phyloP scores from a whole-genome alignment of 2,888 invertebrate species.

The Automeris io region DNA sequence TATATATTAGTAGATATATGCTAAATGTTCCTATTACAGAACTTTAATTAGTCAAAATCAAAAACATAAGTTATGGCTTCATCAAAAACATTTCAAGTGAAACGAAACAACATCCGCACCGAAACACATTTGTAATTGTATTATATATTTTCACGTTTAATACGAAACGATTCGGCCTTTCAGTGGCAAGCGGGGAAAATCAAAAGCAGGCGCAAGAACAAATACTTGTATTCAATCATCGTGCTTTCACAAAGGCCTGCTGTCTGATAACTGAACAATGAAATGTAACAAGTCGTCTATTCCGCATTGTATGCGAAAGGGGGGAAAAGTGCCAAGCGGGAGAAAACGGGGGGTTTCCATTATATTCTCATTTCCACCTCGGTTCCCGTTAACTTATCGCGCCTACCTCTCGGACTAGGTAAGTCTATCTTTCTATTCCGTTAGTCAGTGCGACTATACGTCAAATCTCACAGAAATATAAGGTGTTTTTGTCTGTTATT shows the following conservation, averaged over 20 bases:
- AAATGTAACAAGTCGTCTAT: constrained; percentile 77
- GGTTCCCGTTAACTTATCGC: constrained; percentile 71
- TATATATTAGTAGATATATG: too few species aligned
- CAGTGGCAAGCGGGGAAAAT: constrained; percentile 63
- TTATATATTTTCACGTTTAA: constrained; percentile 44
- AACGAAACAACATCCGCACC: constrained; percentile 7
- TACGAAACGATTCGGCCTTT: constrained; percentile 57
- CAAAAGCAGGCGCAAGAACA: constrained; percentile 71
- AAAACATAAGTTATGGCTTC: constrained; percentile 7
- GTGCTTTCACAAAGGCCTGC: constrained; percentile 67
- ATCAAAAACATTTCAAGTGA: constrained; percentile 9
- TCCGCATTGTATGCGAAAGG: constrained; percentile 63
- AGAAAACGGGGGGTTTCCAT: constrained; percentile 56
- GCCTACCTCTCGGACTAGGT: constrained; percentile 69
- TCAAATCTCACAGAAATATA: constrained; percentile 39
- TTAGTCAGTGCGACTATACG: constrained; percentile 59
- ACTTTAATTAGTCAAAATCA: constrained; percentile 4
- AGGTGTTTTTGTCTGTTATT: constrained; percentile 29
- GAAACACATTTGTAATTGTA: constrained; percentile 49
- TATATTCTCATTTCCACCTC: constrained; percentile 78
- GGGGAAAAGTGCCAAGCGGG: constrained; percentile 25
- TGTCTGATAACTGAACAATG: constrained; percentile 76
- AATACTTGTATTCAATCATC: constrained; percentile 77
- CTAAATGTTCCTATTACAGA: too few species aligned
- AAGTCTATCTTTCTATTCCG: constrained; percentile 73